A percentile compares a stretch with the other conserved stretches of the same genome.
Conservation (phyloP, 37 sponge, comb jelly and placozoan genomes). For the Ianthella basta region DNA sequence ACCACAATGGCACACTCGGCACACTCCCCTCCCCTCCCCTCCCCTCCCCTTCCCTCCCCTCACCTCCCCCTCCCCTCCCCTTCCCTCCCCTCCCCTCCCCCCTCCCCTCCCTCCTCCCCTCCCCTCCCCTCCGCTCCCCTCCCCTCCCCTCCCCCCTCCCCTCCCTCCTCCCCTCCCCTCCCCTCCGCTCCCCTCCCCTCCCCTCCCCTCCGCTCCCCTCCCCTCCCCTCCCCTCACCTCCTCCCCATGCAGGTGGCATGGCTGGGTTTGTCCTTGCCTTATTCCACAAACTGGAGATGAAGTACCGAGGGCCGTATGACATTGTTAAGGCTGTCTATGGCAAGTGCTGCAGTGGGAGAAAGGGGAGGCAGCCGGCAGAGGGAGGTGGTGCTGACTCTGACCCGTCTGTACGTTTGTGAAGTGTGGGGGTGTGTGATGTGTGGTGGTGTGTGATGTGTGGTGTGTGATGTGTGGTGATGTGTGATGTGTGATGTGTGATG, state of each 20-base stretch:
- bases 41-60: no score
- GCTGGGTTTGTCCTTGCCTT: conserved; percentile 62
- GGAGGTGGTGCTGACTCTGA: background rate
- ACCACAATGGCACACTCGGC: no score
- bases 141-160: no score
- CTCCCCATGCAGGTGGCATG: conserved; percentile 61
- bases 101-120: no score
- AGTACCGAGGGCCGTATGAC: conserved; percentile 1
- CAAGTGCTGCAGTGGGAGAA: background rate
- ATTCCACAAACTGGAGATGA: conserved; percentile 74
- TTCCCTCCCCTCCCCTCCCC: background rate
- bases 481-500: no score
- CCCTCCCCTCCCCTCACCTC: background rate
- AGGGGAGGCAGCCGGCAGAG: background rate
- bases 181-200: no score
- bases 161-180: no score
- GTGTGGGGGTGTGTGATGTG: background rate
- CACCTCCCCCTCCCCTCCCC: no score
- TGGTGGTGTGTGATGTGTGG: background rate
- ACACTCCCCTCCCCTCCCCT: no score
- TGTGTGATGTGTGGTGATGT: background rate
- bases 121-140: background rate
- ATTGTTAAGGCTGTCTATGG: background rate
- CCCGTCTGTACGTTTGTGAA: background rate
- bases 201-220: no score